Evolutionary conservation across 1,140 invertebrate genomes (phyloP), one percentile per base, ranked within the genome.

Genomic region (Wasmannia auropunctata): DNA sequence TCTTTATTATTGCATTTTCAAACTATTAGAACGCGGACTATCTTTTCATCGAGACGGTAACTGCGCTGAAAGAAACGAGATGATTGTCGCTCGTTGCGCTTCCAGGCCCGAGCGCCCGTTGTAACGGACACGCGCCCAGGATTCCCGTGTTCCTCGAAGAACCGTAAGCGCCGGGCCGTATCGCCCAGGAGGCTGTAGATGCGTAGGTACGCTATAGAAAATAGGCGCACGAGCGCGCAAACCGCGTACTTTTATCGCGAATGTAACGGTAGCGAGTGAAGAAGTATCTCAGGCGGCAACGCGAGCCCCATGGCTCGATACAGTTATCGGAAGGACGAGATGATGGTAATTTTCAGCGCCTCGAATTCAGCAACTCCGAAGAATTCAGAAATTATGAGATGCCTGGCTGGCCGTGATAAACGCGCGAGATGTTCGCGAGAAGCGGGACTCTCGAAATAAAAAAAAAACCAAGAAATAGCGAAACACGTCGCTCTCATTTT

Each of bases 241-340:
- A 58, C 25, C 43, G 56, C 25, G n/a, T 67, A 43, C 37, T 58
- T 81, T 81, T 81, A 81, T 81, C 49, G 46, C 6, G 19, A 60
- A 83, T 19, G 51, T 89, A 89, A 89, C 87, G 87, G 87, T 89
- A 89, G 87, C 88, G 34, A 51, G 49, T 6, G 4, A 54, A 22
- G 70, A 65, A 43, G 56, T 51, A 72, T 76, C 70, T 54, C 76
- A 25, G 19, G n/a, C 3, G n/a, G 40, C 62, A 75, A 69, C 37
- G 49, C 43, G 10, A 60, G 75, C 43, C 74, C 54, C 54, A 89
- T 90, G 86, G 75, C 28, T 60, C 60, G 60, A 89, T 90, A 89
- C 87, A 87, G 85, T 90, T 89, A 89, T 74, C 46, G 67, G 31
- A 49, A 63, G 34, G 49, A 31, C 28, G 67, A 37, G 65, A 56